Conservation (phyloP, 2,113 vertebrate genomes). For the Helogale parvula region DNA sequence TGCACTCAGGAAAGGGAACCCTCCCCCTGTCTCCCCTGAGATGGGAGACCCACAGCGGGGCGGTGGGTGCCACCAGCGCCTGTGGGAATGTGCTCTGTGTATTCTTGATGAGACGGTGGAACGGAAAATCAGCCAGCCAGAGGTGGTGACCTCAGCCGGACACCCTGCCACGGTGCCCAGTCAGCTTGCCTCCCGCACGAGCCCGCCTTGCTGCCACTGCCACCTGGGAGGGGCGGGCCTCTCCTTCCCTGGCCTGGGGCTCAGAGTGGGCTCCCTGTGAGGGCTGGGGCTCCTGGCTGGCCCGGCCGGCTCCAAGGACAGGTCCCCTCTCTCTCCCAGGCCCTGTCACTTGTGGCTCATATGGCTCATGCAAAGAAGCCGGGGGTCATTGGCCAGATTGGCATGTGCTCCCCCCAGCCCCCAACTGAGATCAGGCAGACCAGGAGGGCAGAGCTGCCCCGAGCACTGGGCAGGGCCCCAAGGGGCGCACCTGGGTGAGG, state of each 20-base stretch:
- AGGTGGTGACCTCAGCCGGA: not conserved
- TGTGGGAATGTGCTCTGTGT: not conserved
- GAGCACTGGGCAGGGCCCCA: fast-evolving
- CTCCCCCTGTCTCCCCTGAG: not conserved
- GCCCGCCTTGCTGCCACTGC: not conserved
- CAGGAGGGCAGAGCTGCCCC: not conserved
- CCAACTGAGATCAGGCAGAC: fast-evolving
- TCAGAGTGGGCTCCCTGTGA: not conserved
- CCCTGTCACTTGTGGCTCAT: not conserved
- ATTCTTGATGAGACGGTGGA: not conserved
- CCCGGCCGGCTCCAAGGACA: not conserved
- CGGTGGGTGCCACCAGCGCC: not conserved
- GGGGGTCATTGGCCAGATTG: not conserved
- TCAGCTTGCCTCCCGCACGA: not conserved
- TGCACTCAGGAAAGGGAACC: no score
- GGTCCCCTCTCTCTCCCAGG: not conserved
- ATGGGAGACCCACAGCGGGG: not conserved
- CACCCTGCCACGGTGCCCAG: not conserved
- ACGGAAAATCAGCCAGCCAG: not conserved
- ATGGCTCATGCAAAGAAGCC: not conserved
- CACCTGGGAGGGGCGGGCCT: not conserved
- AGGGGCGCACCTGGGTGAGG: constrained; percentile 88
- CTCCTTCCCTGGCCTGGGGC: not conserved
- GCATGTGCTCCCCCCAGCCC: not conserved
- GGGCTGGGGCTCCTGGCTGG: not conserved